A percentile compares a stretch with the other conserved stretches of the same genome.
phyloP scores from a whole-genome alignment of 2,888 invertebrate genomes.

The Deladenus siricidicola region DNA sequence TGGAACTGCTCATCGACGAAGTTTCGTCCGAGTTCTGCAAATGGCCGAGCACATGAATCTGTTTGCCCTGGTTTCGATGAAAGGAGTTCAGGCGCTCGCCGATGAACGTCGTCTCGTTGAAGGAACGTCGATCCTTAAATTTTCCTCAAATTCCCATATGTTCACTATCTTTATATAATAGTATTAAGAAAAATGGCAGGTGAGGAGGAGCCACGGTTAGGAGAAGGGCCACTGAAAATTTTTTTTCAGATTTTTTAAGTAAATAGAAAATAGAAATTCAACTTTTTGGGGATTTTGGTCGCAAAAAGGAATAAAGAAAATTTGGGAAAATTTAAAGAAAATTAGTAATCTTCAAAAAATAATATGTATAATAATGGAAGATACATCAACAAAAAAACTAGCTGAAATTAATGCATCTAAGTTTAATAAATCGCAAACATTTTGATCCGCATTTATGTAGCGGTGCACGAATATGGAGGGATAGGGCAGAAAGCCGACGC shows the following conservation, averaged over 20 bases:
- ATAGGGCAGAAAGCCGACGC: conserved; percentile 48
- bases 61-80: conserved; percentile 46
- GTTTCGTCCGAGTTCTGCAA: conserved; percentile 24
- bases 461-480: conserved; percentile 46
- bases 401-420: too few relatives aligned
- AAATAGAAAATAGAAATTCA: too few relatives aligned
- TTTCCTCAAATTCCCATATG: too few relatives aligned
- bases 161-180: too few relatives aligned
- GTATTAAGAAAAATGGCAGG: too few relatives aligned
- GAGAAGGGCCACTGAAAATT: background rate
- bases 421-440: too few relatives aligned
- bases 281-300: too few relatives aligned
- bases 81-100: conserved; percentile 41
- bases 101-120: conserved; percentile 21
- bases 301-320: background rate
- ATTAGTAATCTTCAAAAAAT: too few relatives aligned
- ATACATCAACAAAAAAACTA: too few relatives aligned
- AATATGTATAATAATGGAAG: too few relatives aligned
- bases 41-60: conserved; percentile 48
- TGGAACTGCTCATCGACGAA: conserved; percentile 13
- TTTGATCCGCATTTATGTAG: conserved; percentile 18
- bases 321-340: background rate
- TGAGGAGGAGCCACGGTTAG: background rate
- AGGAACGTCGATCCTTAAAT: conserved; percentile 6
- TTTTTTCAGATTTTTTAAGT: background rate